Evolutionary conservation across 2,113 vertebrate species (phyloP), one percentile per base, ranked within the genome.

Genomic region (Nerophis ophidion): DNA sequence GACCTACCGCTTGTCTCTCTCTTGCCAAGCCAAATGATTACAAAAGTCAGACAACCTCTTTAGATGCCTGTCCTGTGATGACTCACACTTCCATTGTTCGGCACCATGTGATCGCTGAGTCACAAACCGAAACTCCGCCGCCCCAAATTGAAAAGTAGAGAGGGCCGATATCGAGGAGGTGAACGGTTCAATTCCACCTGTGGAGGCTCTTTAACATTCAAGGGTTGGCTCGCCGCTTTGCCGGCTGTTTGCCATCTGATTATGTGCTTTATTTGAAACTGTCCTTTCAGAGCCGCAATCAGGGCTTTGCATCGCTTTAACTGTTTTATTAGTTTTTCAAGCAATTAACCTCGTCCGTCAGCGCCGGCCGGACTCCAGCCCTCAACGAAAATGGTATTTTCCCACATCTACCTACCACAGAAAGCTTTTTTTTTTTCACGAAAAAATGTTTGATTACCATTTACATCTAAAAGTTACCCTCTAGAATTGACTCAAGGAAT

Each of bases 221-320:
- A 61, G 48, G 60, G 71, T 69, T 67, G 61, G 19, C 45, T 60
- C 72, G 61, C 72, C 71, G 64, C 54, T 71, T 71, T 74, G 70
- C 52, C 69, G 69, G 65, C 59, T 5, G 71, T 62, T 72, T 71
- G 48, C 60, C 58, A 78, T 81, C 83, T 76, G 74, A 84, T 81
- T 75, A 70, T 76, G 56, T n/a, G 17, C 74, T 78, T 72, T 78
- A 83, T 85, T 81, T 71, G 71, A 76, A 74, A 73, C 72, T 64
- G 58, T 58, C 68, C 64, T 76, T 65, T 70, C 72, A 60, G 63
- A 75, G 61, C 60, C 70, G 64, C 56, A 82, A 78, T 81, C 81
- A 80, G 8, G 59, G 61, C 44, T 70, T 77, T 70, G 68, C 58
- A 77, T 81, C 79, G 45, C 71, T 57, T 76, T 60, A 62, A 46